Conservation (phyloP, 2,888 invertebrate genomes). For the Megamerina dolium region DNA sequence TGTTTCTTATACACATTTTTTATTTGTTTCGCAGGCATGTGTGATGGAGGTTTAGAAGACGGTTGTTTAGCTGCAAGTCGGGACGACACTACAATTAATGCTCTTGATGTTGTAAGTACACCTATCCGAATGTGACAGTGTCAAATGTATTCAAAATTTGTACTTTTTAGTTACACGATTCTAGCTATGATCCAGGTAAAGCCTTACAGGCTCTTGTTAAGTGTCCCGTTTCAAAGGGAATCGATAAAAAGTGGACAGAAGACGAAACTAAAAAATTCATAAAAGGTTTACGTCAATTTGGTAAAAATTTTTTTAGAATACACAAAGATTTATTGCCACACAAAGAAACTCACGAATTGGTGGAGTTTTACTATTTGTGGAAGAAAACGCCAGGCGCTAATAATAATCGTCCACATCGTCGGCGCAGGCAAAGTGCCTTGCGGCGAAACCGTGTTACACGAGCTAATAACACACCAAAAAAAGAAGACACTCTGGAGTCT, state of each 20-base stretch:
- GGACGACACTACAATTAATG: conserved; percentile 96
- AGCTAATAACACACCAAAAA: conserved; percentile 66
- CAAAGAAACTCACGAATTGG: conserved; percentile 94
- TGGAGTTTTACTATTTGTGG: conserved; percentile 99
- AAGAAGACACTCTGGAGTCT: conserved; percentile 65
- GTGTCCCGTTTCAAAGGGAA: conserved; percentile 93
- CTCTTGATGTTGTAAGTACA: conserved; percentile 75
- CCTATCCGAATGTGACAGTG: background rate
- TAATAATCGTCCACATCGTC: conserved; percentile 89
- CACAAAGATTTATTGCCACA: conserved; percentile 93
- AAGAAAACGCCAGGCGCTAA: conserved; percentile 98
- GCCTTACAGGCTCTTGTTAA: conserved; percentile 94
- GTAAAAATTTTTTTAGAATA: conserved; percentile 98
- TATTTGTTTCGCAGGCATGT: conserved; percentile 64
- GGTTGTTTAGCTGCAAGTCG: conserved; percentile 94
- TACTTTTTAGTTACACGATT: conserved; percentile 74
- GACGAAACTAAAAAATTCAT: conserved; percentile 98
- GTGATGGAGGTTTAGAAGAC: conserved; percentile 96
- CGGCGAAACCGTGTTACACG: conserved; percentile 82
- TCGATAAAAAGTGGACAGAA: conserved; percentile 97
- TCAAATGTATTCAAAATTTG: background rate
- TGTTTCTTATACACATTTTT: too few relatives aligned
- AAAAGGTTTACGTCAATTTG: conserved; percentile 95
- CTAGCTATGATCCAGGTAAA: conserved; percentile 92
- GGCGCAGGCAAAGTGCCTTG: conserved; percentile 80